A percentile compares a stretch with the other conserved stretches of the same genome.
Conservation (phyloP, 2,888 invertebrate genomes). For the Portevinia maculata region DNA sequence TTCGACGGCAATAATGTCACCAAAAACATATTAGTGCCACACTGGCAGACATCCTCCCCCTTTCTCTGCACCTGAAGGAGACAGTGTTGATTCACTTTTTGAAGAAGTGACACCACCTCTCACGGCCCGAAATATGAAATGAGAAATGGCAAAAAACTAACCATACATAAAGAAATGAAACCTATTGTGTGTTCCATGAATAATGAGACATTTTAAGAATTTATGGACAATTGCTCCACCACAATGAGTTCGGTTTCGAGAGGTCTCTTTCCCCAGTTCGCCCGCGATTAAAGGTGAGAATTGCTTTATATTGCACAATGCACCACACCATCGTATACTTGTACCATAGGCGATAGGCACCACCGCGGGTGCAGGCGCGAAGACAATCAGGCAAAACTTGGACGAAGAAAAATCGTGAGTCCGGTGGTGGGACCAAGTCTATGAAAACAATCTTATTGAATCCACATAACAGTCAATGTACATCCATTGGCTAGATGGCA, state of each 20-base stretch:
- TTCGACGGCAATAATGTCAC: slow-evolving; percentile 55
- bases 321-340: neutral
- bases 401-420: slow-evolving; percentile 70
- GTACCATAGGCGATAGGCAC: neutral
- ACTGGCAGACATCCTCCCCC: neutral
- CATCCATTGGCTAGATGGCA: slow-evolving; percentile 43
- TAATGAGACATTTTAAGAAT: slow-evolving; percentile 83
- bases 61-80: neutral
- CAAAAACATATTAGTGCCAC: slow-evolving; percentile 66
- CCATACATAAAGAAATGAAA: slow-evolving; percentile 74
- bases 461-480: slow-evolving; percentile 63
- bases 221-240: slow-evolving; percentile 82
- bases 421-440: slow-evolving; percentile 42
- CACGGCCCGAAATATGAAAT: slow-evolving; percentile 52
- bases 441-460: slow-evolving; percentile 66
- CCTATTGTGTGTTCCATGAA: slow-evolving; percentile 82
- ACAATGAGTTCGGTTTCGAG: slow-evolving; percentile 77
- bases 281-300: slow-evolving; percentile 72
- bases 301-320: slow-evolving; percentile 73
- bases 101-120: slow-evolving; percentile 59
- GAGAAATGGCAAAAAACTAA: slow-evolving; percentile 71
- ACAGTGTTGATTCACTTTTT: slow-evolving; percentile 57
- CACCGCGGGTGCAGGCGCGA: slow-evolving; percentile 2
- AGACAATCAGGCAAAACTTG: slow-evolving; percentile 43
- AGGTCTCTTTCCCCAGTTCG: slow-evolving; percentile 59